Evolutionary conservation across 2,888 invertebrate genomes (phyloP), one percentile per base, ranked within the genome.

Genomic region (Bombylius major): DNA sequence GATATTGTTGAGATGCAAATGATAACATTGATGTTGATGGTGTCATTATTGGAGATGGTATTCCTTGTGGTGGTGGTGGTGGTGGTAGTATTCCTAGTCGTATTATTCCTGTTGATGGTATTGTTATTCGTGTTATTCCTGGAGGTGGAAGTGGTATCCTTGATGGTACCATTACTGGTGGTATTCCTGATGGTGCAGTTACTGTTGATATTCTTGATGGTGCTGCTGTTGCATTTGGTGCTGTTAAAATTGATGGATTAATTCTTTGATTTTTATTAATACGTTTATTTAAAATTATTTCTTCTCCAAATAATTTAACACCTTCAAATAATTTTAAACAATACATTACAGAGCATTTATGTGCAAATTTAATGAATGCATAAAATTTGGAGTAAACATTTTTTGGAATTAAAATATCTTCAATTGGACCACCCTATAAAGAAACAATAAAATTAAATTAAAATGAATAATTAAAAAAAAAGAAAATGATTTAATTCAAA

Each of bases 331-430:
- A 72, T 42, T 81, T 76, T n/a, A 87, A 67, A 1, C 87, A 87
- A 67, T 89, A 93, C 0, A 82, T 80, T 1, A 91, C 86, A 0
- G 90, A 88, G 54, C 80, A 78, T 62, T 78, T 76, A 68, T 92
- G 89, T 64, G 83, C 82, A 66, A 83, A 91, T 3, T 84, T 86
- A 39, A 93, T 76, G 66, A 93, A 93, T 4, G 83, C 91, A 71
- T 82, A 93, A 60, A 76, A 77, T 62, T 83, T 82, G 62, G 79
- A 81, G 11, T 82, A 79, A n/a, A 83, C 84, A 62, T 85, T 83
- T 66, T 80, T 83, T 0, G 90, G 85, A 64, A 92, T 87, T 59
- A 77, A 77, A 4, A 89, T 86, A 66, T 78, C 82, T 66, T 89
- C 84, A 54, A 92, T 69, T 0, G 92, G 92, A 5, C 90, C 92